These are phyloP conservation scores for Darevskia nairensis DNA, from an alignment of 2,797 vertebrate genomes.

Conservation along the genomic window DNA sequence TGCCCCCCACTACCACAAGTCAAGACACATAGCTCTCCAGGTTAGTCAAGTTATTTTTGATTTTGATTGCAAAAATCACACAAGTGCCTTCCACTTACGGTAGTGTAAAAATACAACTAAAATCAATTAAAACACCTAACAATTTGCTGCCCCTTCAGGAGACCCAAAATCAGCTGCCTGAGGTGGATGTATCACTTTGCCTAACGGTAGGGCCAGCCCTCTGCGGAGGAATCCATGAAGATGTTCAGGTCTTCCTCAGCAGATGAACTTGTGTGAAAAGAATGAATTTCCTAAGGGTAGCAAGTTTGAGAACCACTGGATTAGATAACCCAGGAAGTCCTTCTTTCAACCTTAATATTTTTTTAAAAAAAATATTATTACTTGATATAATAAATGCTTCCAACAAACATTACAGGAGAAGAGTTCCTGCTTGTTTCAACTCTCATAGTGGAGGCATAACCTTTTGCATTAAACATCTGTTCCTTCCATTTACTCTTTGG, in stretches of 20 bases:
- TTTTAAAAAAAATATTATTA: not conserved
- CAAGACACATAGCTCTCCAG: too few relatives aligned
- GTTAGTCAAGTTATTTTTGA: too few relatives aligned
- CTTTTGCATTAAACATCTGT: constrained; percentile 75
- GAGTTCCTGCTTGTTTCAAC: constrained; percentile 68
- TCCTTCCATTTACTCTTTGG: constrained; percentile 77
- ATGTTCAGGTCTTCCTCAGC: not conserved
- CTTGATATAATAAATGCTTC: constrained; percentile 58
- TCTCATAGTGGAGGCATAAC: constrained; percentile 71
- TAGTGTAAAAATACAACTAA: too few relatives aligned
- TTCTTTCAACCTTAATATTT: not conserved
- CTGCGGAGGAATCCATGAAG: not conserved
- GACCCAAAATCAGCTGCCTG: too few relatives aligned
- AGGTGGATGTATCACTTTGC: too few relatives aligned
- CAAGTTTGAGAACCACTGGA: not conserved
- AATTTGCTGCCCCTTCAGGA: not conserved
- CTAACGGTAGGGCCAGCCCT: too few relatives aligned
- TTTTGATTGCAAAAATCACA: too few relatives aligned
- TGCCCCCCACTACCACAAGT: too few relatives aligned
- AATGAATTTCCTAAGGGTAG: not conserved
- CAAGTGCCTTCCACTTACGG: too few relatives aligned
- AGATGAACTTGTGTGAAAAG: not conserved
- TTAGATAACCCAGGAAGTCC: not conserved
- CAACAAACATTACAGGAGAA: constrained; percentile 47
- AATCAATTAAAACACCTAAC: not conserved